Base-by-base conservation (phyloP, 2,113 vertebrate species). In the Cavia aperea region DNA sequence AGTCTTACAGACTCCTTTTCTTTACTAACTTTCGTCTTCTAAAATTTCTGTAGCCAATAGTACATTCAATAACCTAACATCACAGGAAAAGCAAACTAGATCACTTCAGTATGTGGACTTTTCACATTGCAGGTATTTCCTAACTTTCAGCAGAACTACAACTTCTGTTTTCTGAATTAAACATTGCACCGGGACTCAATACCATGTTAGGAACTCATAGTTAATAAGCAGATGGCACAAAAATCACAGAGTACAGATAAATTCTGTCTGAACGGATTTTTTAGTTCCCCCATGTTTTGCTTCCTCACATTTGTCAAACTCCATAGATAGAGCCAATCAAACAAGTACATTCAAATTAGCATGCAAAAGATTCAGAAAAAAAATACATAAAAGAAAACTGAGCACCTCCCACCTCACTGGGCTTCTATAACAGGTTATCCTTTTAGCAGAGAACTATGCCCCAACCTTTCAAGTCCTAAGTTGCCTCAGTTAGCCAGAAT, bases 1-100 rank as follows among this genome's bases (percentile, higher is more conserved):
- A 95, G 18, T 39, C 81, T 39, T 73, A 72, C 4, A 81, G 29
- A 66, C 4, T 2, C 4, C 58, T 29, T 86, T 78, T 65, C 62
- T 82, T 87, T 78, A 89, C 43, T 75, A 70, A 65, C 82, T 87
- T 93, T 86, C 49, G 36, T 79, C 79, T 92, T 85, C 68, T 72
- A 60, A 39, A 54, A 91, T 78, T 83, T 91, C 46, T 89, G 0
- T 24, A 91, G 46, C 19, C 72, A 89, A 65, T 2, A 79, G 19
- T 95, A 39, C 39, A 81, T 75, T 56, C 33, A 60, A 94, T 23
- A 84, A 51, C 5, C 54, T 60, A 79, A 21, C 58, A 73, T 29
- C 46, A 86, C 49, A 75, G 72, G 56, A 84, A 91, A 92, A 89
- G 79, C 9, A 36, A 58, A 91, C 49, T 66, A 81, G 46, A 60